phyloP scores from a whole-genome alignment of 1,140 invertebrate species.

The Bacillus rossius region DNA sequence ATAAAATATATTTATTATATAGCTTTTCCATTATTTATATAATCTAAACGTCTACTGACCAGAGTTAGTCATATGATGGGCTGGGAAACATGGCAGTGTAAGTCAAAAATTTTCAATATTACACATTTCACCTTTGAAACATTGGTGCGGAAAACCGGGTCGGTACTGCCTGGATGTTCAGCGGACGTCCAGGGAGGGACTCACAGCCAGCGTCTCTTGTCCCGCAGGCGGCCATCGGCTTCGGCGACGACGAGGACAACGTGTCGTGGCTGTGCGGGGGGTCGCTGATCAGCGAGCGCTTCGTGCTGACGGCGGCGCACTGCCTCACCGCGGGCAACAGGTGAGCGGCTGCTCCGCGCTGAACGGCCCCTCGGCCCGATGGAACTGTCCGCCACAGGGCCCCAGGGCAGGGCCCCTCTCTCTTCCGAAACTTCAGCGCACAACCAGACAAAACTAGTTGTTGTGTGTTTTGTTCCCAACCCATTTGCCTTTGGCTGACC shows the following conservation, averaged over 20 bases:
- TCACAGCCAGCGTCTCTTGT: no score
- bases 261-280: constrained; percentile 15
- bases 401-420: no score
- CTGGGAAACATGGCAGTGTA: not conserved
- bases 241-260: not conserved
- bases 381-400: not conserved
- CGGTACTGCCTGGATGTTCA: no score
- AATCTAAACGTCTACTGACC: not conserved
- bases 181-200: no score
- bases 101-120: not conserved
- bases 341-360: not conserved
- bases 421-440: no score
- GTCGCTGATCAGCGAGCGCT: constrained; percentile 13
- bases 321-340: constrained; percentile 34
- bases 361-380: not conserved
- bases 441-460: no score
- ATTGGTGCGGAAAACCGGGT: no score
- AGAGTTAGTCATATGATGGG: not conserved
- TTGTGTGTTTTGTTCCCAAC: no score
- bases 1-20: no score
- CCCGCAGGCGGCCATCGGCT: constrained; percentile 5
- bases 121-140: no score
- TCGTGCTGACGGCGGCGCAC: constrained; percentile 40
- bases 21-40: no score
- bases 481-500: no score